These are phyloP conservation scores for Paedocypris sp. DNA, from an alignment of 2,113 vertebrate genomes.

Conservation along the genomic window DNA sequence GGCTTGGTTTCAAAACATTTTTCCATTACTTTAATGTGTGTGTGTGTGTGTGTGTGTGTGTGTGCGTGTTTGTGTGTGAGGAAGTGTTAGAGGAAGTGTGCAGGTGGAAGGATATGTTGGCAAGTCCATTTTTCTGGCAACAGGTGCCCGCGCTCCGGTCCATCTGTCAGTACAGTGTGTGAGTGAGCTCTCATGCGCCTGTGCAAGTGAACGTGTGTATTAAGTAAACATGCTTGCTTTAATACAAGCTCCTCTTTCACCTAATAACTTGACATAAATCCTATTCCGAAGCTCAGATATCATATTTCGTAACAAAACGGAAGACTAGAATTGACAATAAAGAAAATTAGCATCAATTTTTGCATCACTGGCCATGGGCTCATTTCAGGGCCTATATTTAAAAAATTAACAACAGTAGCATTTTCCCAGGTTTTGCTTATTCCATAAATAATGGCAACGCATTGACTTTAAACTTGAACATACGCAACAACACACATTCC, in stretches of 20 bases:
- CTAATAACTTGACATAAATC: neutral
- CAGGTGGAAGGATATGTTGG: slow-evolving; percentile 26
- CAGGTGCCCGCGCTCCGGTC: slow-evolving; percentile 35
- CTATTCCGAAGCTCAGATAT: neutral
- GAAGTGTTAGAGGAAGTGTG: slow-evolving; percentile 2
- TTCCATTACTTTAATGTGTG: too few relatives aligned
- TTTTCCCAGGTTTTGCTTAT: too few relatives aligned
- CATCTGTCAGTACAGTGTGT: slow-evolving; percentile 10
- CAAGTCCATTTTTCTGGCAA: slow-evolving; percentile 12
- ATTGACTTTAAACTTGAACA: neutral
- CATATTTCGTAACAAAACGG: neutral
- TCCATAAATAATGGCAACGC: neutral
- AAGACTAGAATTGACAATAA: neutral
- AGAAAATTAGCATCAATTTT: neutral
- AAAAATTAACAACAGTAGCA: neutral
- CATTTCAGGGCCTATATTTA: neutral
- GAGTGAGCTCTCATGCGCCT: slow-evolving; percentile 22
- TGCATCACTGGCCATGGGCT: neutral
- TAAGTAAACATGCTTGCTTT: neutral
- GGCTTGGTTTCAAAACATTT: too few relatives aligned
- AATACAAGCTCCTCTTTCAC: neutral
- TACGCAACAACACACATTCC: slow-evolving; percentile 15
- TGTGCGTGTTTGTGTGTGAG: slow-evolving; percentile 7
- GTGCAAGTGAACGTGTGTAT: neutral
- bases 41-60: neutral